Conservation (phyloP, 2,113 vertebrate species). For the Orcinus orca region DNA sequence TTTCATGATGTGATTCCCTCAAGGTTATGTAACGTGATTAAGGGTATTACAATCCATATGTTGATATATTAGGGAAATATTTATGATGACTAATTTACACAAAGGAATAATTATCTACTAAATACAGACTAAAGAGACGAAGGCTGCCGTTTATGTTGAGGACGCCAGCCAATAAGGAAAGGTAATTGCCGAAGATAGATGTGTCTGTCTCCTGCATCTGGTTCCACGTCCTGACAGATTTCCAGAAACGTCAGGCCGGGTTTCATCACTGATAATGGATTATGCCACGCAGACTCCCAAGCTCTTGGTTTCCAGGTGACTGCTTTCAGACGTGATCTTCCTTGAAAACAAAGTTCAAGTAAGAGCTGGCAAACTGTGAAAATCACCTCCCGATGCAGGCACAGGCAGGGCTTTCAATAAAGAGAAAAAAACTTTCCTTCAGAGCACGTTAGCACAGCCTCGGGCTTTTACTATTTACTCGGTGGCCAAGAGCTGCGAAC, state of each 20-base stretch:
- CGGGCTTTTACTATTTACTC: background rate
- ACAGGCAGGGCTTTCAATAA: rapidly evolving
- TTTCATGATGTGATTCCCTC: background rate
- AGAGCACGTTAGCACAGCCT: background rate
- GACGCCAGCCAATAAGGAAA: background rate
- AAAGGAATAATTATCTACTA: background rate
- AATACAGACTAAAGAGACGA: background rate
- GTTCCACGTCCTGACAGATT: background rate
- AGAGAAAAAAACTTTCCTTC: background rate
- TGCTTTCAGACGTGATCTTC: background rate
- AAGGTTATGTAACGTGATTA: background rate
- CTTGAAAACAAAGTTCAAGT: background rate
- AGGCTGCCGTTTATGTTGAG: background rate
- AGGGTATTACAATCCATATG: background rate
- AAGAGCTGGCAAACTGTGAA: background rate
- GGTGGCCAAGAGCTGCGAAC: rapidly evolving
- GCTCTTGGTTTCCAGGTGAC: background rate
- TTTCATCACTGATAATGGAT: background rate
- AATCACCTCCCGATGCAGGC: background rate
- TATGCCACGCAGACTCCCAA: rapidly evolving
- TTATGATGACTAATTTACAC: background rate
- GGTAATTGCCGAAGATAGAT: background rate
- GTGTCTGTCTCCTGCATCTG: background rate
- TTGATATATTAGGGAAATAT: background rate
- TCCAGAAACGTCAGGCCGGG: background rate